Conservation (phyloP, 1,140 invertebrate genomes). For the Palaemon carinicauda region DNA sequence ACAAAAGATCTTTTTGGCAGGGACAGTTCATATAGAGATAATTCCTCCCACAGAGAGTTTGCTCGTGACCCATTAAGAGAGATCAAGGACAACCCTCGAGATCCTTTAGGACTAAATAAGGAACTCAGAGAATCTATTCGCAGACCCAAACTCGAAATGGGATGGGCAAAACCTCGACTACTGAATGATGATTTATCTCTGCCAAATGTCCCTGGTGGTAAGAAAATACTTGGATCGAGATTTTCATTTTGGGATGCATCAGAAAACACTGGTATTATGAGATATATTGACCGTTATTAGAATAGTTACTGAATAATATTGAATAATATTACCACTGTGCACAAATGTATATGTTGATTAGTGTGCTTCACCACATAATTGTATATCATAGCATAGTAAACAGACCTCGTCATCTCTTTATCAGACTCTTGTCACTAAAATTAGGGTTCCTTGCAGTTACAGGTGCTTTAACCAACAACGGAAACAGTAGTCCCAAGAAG, state of each 20-base stretch:
- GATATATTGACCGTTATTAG: too few species aligned
- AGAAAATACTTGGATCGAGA: background rate
- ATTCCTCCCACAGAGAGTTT: constrained; percentile 37
- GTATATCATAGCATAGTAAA: too few species aligned
- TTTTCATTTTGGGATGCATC: too few species aligned
- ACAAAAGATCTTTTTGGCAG: constrained; percentile 45
- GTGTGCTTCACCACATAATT: too few species aligned
- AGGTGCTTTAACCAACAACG: background rate
- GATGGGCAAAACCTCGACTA: constrained; percentile 58
- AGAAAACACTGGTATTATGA: too few species aligned
- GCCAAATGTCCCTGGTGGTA: constrained; percentile 68
- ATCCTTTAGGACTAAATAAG: background rate
- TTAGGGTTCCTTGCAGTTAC: background rate
- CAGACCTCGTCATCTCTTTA: background rate
- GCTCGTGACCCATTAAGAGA: constrained; percentile 49
- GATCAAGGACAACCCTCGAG: constrained; percentile 55
- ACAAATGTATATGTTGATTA: too few species aligned
- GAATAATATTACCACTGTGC: too few species aligned
- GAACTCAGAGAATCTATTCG: constrained; percentile 23
- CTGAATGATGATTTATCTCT: constrained; percentile 65
- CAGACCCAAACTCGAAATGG: constrained; percentile 41
- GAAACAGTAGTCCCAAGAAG: constrained; percentile 32
- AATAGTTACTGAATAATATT: too few species aligned
- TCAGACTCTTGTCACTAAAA: background rate
- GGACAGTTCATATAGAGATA: background rate